Evolutionary conservation across 92 coral and sea anemone species (phyloP).

Genomic region (Palythoa grandis): DNA sequence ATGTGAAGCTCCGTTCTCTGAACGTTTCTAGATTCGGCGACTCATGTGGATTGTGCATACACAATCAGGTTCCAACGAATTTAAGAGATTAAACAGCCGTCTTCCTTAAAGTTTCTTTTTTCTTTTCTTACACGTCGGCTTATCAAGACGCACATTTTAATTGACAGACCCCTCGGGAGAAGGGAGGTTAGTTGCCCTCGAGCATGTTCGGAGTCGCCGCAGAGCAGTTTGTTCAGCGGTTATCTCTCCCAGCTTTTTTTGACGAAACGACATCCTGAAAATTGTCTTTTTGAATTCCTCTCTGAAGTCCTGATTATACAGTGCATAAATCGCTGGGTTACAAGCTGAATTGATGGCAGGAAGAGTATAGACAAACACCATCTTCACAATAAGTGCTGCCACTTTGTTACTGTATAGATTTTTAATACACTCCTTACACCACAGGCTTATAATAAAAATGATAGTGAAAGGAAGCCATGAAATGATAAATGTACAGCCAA

Average conservation of each 20-base stretch:
- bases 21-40: too few relatives aligned
- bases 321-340: constrained; percentile 38
- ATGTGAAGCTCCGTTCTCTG: too few relatives aligned
- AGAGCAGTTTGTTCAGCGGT: not conserved
- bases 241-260: not conserved
- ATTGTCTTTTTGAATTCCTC: constrained; percentile 36
- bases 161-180: not conserved
- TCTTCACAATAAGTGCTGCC: constrained; percentile 23
- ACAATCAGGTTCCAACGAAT: too few relatives aligned
- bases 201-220: not conserved
- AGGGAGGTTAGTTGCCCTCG: not conserved
- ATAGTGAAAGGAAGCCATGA: constrained; percentile 36
- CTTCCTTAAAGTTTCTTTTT: too few relatives aligned
- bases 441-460: constrained; percentile 4
- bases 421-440: constrained; percentile 28
- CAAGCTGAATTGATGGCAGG: constrained; percentile 45
- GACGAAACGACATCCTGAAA: constrained; percentile 14
- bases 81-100: too few relatives aligned
- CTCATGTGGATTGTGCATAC: too few relatives aligned
- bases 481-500: constrained; percentile 29
- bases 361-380: constrained; percentile 44
- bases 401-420: constrained; percentile 5
- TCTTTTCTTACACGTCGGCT: not conserved
- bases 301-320: constrained; percentile 33
- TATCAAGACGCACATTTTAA: not conserved